These are phyloP conservation scores for Boulengeromyrus knoepffleri DNA, from an alignment of 2,113 vertebrate genomes.

Conservation along the genomic window DNA sequence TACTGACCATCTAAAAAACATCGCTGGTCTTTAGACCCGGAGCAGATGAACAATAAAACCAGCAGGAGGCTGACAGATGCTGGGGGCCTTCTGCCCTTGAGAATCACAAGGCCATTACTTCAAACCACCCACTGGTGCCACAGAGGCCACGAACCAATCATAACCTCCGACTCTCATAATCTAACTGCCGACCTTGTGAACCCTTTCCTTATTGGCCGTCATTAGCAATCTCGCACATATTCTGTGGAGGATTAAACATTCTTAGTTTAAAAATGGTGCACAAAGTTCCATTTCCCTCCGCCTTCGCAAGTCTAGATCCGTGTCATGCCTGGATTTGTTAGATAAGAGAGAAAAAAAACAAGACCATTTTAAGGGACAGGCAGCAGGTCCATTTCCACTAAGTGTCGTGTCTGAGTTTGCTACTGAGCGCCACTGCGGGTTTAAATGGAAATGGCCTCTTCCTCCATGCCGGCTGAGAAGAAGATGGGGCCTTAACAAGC, in stretches of 20 bases:
- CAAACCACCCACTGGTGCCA: neutral
- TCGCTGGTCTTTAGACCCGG: neutral
- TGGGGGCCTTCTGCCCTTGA: neutral
- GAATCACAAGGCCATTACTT: neutral
- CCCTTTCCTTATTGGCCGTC: neutral
- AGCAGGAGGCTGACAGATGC: neutral
- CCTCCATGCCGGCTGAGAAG: neutral
- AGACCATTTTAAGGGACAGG: neutral
- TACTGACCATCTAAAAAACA: neutral
- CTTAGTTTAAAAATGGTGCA: neutral
- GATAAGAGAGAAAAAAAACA: neutral
- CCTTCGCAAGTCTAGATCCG: neutral
- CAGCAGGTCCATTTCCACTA: neutral
- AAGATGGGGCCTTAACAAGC: neutral
- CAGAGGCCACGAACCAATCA: neutral
- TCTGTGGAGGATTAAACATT: neutral
- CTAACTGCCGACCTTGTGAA: neutral
- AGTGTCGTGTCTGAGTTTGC: neutral
- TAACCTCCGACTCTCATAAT: neutral
- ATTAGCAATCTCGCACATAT: no score
- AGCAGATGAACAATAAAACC: neutral
- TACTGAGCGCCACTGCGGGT: neutral
- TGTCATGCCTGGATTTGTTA: neutral
- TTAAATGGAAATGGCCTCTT: neutral
- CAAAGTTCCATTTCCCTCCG: neutral